Base-by-base conservation (phyloP, 2,797 vertebrate species). In the Manis crassicaudata region DNA sequence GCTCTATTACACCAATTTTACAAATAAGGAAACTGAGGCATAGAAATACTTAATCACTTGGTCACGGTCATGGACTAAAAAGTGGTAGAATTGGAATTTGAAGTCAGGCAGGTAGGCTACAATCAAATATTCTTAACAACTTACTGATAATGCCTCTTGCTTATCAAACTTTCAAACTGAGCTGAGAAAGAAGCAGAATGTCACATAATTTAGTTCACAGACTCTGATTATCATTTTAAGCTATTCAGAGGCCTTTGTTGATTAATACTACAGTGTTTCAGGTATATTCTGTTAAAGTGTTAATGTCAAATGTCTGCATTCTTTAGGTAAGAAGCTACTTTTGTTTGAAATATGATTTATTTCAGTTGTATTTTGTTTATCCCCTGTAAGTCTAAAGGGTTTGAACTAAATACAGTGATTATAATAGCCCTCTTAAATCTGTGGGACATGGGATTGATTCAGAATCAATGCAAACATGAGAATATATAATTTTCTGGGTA, bases 401-500 rank as follows among this genome's bases (percentile, higher is more conserved):
- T 92, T 93, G 29, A 94, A 94, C 56, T 90, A 89, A 92, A 63
- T 37, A 20, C 18, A 84, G 27, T 63, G 25, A 75, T 92, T 83
- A 72, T 12, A 73, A 54, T 79, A 86, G 43, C n/a, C 20, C 21
- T 73, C 35, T 93, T 83, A 90, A 46, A 88, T 37, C 9, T 86
- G 21, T 62, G 60, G 37, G 13, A 35, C 8, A 35, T 67, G 68
- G 32, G 23, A 77, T 82, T 32, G 58, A 8, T 68, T 80, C 63
- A 92, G 52, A 90, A 75, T 80, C 14, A 90, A 58, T 87, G 37
- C 6, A 93, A 8, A 83, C n/a, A 73, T 92, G 13, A 82, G 25
- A 9, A 84, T 29, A 35, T 68, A 4, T 13, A 58, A 35, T 92
- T 95, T 70, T 93, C 56, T 81, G 62, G 18, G 46, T 32, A 67